Evolutionary conservation across 2,888 invertebrate genomes (phyloP).

Genomic region (Pycnomerus fuliginosus): DNA sequence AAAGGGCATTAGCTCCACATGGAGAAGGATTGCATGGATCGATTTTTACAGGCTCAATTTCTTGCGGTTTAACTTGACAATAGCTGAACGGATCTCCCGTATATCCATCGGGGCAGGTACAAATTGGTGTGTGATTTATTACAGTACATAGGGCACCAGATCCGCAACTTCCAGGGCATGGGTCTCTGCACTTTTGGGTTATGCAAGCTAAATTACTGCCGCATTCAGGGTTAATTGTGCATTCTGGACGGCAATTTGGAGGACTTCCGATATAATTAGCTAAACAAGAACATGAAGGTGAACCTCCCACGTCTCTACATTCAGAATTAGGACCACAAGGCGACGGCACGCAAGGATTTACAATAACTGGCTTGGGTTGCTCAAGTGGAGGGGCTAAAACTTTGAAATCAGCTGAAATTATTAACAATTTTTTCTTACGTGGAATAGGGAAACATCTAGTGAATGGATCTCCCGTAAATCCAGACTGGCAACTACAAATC

Average conservation of each 20-base stretch:
- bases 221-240: slow-evolving; percentile 74
- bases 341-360: slow-evolving; percentile 73
- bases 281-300: slow-evolving; percentile 73
- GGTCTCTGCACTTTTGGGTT: slow-evolving; percentile 72
- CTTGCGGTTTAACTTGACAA: slow-evolving; percentile 59
- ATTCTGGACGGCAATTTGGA: slow-evolving; percentile 78
- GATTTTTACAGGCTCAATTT: slow-evolving; percentile 30
- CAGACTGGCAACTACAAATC: slow-evolving; percentile 68
- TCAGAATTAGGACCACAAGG: slow-evolving; percentile 79
- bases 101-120: slow-evolving; percentile 70
- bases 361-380: slow-evolving; percentile 34
- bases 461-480: slow-evolving; percentile 69
- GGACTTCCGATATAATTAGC: slow-evolving; percentile 72
- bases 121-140: slow-evolving; percentile 73
- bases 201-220: slow-evolving; percentile 71
- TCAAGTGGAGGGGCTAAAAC: slow-evolving; percentile 35
- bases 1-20: slow-evolving; percentile 67
- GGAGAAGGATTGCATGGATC: slow-evolving; percentile 65
- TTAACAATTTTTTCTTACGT: slow-evolving; percentile 43
- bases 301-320: slow-evolving; percentile 67
- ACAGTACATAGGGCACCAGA: slow-evolving; percentile 71
- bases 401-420: neutral
- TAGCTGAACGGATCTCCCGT: slow-evolving; percentile 76
- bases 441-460: slow-evolving; percentile 59
- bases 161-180: slow-evolving; percentile 79